Evolutionary conservation across 2,797 vertebrate genomes (phyloP), one percentile per base, ranked within the genome.

Genomic region (Lacerta agilis): DNA sequence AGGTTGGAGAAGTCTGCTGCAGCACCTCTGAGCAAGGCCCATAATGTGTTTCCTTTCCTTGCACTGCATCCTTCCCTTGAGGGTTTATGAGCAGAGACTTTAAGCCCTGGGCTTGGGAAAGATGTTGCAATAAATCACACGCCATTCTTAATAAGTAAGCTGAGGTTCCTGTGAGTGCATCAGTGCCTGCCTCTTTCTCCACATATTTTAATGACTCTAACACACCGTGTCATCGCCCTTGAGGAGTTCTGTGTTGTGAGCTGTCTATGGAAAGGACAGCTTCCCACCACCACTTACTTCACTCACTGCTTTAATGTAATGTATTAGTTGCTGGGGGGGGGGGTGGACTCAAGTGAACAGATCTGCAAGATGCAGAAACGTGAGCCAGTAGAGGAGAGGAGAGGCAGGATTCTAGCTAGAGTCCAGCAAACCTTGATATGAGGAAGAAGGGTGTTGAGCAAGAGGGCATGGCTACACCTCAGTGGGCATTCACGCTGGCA

Each of bases 231-330:
- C 7, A 3, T 29, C 17, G 18, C 3, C 0, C 13, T 1, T 29
- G 17, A 66, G 67, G 49, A 86, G 15, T 5, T 2, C 2, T 2
- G 1, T 1, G 77, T 76, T 1, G 0, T 36, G 82, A 79, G 29
- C 66, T 38, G 15, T 45, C 81, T 2, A 11, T 33, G 6, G 43
- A 43, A 86, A 90, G 82, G 38, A 20, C 43, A 87, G 55, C 45
- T 80, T 82, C 33, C 2, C 13, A 55, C 33, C 49, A 15, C 3
- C 29, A 55, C 1, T 73, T n/a, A 33, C 38, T 85, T 69, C 45
- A 18, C 82, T 80, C 45, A 58, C 3, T 81, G 36, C 77, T 90
- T 87, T 75, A 55, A 67, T 18, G 20, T 33, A 83, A 88, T 25
- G 64, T 27, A 49, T 61, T n/a, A 80, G 36, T 73, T 82, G 15